A percentile compares a stretch with the other conserved stretches of the same genome.
Conservation (phyloP, 1,140 invertebrate genomes). For the Zaprionus capensis region DNA sequence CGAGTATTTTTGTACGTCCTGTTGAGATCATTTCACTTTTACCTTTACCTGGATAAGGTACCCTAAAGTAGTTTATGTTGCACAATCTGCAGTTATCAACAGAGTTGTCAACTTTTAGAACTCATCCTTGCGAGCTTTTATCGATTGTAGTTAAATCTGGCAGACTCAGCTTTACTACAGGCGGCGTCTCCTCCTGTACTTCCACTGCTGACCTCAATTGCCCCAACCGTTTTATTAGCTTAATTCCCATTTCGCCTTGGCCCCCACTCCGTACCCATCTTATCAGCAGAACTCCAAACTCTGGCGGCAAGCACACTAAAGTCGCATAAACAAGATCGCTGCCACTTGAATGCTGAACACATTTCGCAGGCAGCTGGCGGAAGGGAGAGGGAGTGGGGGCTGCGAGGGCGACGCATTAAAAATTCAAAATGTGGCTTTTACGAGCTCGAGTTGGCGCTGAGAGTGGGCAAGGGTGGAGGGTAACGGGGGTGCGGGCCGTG, state of each 20-base stretch:
- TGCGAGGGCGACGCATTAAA: slow-evolving; percentile 59
- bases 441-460: slow-evolving; percentile 44
- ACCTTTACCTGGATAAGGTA: not conserved
- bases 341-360: slow-evolving; percentile 68
- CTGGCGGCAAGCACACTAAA: slow-evolving; percentile 44
- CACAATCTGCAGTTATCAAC: slow-evolving; percentile 12
- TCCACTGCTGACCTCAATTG: slow-evolving; percentile 56
- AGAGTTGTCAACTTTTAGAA: slow-evolving; percentile 13
- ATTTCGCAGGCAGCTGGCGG: slow-evolving; percentile 35
- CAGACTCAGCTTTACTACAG: not conserved
- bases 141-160: slow-evolving; percentile 33
- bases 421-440: slow-evolving; percentile 79
- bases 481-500: not conserved
- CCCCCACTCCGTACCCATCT: slow-evolving; percentile 17
- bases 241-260: slow-evolving; percentile 31
- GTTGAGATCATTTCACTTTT: not conserved
- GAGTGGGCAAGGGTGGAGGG: slow-evolving; percentile 3
- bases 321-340: slow-evolving; percentile 78
- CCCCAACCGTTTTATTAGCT: slow-evolving; percentile 60
- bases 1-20: no score
- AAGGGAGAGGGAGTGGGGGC: slow-evolving; percentile 12
- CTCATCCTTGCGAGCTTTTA: slow-evolving; percentile 15
- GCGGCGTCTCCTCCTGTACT: slow-evolving; percentile 8
- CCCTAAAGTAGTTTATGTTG: not conserved
- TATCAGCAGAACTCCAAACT: slow-evolving; percentile 61